Conservation (phyloP, 2,113 vertebrate genomes). For the Rhea pennata region DNA sequence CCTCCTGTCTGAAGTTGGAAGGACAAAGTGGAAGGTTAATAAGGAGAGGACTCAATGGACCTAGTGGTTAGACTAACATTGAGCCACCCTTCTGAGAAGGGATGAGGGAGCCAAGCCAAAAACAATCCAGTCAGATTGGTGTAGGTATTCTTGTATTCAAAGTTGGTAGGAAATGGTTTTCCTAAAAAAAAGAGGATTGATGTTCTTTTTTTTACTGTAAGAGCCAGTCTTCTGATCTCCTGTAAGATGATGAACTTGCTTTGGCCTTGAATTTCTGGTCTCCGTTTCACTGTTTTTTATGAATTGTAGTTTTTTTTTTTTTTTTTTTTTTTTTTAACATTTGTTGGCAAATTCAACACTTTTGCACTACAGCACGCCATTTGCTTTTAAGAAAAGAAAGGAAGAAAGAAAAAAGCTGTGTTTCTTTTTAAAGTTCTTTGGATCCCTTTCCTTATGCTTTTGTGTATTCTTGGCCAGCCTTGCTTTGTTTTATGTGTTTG, state of each 20-base stretch:
- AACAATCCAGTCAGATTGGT: conserved; percentile 57
- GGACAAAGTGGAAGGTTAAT: conserved; percentile 42
- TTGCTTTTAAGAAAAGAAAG: conserved; percentile 40
- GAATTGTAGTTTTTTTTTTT: neutral
- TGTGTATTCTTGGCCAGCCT: neutral
- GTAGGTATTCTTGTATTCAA: conserved; percentile 53
- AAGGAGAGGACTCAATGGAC: conserved; percentile 16
- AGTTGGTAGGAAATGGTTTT: conserved; percentile 66
- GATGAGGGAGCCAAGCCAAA: conserved; percentile 57
- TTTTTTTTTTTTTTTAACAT: neutral
- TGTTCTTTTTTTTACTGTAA: conserved; percentile 18
- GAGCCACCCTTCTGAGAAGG: conserved; percentile 39
- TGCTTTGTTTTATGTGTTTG: conserved; percentile 12
- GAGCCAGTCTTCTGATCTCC: conserved; percentile 49
- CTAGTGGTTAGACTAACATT: conserved; percentile 19
- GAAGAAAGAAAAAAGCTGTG: neutral
- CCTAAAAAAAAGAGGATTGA: conserved; percentile 21
- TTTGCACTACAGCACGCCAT: neutral
- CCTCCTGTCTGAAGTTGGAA: conserved; percentile 40
- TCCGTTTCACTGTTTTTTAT: conserved; percentile 31
- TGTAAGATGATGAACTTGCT: conserved; percentile 17
- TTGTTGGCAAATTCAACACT: conserved; percentile 33
- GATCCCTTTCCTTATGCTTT: neutral
- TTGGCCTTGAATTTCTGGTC: conserved; percentile 41
- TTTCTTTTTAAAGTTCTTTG: neutral